Base-by-base conservation (phyloP, 2,888 invertebrate genomes). In the Labia minor region DNA sequence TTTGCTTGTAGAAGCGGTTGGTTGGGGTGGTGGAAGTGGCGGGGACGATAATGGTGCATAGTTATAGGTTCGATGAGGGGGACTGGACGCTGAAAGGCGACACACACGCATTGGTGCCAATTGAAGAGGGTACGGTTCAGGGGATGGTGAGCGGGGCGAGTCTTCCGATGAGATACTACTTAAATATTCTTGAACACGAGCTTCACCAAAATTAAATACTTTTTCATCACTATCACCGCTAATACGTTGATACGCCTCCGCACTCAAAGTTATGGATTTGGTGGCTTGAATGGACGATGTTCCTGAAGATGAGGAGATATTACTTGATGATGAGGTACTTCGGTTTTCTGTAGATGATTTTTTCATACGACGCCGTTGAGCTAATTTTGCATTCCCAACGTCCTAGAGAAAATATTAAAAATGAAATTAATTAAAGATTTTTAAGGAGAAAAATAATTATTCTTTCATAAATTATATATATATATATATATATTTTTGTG, bases 301-400 rank as follows among this genome's bases (percentile, higher is more conserved):
- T 62, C 74, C 75, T 74, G 65, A 2, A 0, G 74, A 74, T n/a
- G 74, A 74, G 65, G 73, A 74, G 64, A 73, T 74, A 67, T 74
- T 75, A 21, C 73, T 75, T 1, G 76, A 76, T 3, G 79, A 79
- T 63, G 79, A 81, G 61, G 78, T 77, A 62, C 80, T 79, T 19
- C 78, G 73, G n/a, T 75, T 75, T 71, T 78, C 78, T 63, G 75
- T 76, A 1, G 79, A 80, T 26, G 80, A 79, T 65, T 81, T 80
- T 72, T 85, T 86, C 74, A 83, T 78, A 73, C 85, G 81, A 2
- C 89, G 80, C 21, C 88, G 79, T 74, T 87, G 86, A 11, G 88
- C 88, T 66, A 89, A 77, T 71, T 86, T 85, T 0, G 89, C 88
- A 67, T 83, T 84, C 26, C 83, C 81, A 0, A 89, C 89, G 72